phyloP scores from a whole-genome alignment of 2,888 invertebrate species.

The Aspidiotus rigidus region DNA sequence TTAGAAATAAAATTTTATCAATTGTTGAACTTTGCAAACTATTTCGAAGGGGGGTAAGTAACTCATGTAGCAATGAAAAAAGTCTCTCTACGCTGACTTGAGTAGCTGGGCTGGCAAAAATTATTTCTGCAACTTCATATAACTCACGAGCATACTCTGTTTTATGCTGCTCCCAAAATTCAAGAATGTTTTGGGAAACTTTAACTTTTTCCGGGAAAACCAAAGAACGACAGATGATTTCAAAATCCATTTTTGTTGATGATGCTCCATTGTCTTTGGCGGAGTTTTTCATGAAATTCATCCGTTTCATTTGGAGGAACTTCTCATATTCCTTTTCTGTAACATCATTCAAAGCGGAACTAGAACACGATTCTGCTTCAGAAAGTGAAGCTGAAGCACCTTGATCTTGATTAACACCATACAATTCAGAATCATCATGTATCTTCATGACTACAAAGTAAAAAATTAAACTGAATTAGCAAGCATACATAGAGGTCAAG shows the following conservation, averaged over 20 bases:
- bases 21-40: neutral
- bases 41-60: neutral
- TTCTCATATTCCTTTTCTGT: neutral
- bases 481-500: too few species aligned
- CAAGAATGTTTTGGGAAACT: neutral
- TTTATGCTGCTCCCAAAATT: neutral
- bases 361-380: neutral
- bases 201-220: neutral
- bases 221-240: neutral
- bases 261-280: neutral
- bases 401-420: too few species aligned
- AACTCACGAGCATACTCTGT: neutral
- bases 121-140: neutral
- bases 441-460: too few species aligned
- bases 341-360: neutral
- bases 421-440: too few species aligned
- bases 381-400: neutral
- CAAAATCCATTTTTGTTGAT: neutral
- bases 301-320: neutral
- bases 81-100: slow-evolving; percentile 4
- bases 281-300: neutral
- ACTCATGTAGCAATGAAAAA: neutral
- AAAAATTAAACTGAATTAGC: too few species aligned
- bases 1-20: slow-evolving; percentile 6
- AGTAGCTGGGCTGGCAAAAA: neutral